A percentile compares a stretch with the other conserved stretches of the same genome.
phyloP scores from a whole-genome alignment of 2,113 vertebrate species.

The Eublepharis macularius region DNA sequence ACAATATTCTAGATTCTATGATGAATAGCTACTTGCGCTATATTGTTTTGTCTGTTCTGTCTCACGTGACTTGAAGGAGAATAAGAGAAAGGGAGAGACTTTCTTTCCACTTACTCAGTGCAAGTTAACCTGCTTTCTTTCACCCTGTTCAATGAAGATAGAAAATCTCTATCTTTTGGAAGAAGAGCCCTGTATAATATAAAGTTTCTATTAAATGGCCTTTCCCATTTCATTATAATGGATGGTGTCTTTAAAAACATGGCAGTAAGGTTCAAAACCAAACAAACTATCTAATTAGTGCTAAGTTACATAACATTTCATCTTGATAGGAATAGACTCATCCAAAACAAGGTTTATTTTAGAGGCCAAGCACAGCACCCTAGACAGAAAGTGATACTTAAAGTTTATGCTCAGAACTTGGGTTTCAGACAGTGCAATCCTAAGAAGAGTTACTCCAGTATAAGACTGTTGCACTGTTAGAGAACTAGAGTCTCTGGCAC shows the following conservation, averaged over 20 bases:
- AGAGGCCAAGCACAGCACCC: no score
- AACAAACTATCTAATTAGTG: not conserved
- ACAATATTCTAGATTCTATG: not conserved
- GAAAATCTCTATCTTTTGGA: not conserved
- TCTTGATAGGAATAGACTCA: conserved; percentile 7
- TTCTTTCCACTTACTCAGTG: not conserved
- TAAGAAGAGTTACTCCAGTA: no score
- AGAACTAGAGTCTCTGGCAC: no score
- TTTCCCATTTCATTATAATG: not conserved
- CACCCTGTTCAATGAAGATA: conserved; percentile 7
- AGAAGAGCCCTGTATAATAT: not conserved
- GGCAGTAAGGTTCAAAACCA: conserved; percentile 13
- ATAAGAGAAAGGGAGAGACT: not conserved
- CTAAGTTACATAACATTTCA: no score
- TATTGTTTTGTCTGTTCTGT: not conserved
- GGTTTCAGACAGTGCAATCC: no score
- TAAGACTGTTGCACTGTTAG: no score
- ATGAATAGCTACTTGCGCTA: not conserved
- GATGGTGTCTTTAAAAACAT: not conserved
- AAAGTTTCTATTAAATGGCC: not conserved
- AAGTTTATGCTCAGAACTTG: no score
- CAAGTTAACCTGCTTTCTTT: not conserved
- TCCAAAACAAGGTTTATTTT: not conserved
- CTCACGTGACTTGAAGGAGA: not conserved
- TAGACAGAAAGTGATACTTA: no score